Conservation (phyloP, 2,113 vertebrate genomes). For the Sarotherodon lohbergeri region DNA sequence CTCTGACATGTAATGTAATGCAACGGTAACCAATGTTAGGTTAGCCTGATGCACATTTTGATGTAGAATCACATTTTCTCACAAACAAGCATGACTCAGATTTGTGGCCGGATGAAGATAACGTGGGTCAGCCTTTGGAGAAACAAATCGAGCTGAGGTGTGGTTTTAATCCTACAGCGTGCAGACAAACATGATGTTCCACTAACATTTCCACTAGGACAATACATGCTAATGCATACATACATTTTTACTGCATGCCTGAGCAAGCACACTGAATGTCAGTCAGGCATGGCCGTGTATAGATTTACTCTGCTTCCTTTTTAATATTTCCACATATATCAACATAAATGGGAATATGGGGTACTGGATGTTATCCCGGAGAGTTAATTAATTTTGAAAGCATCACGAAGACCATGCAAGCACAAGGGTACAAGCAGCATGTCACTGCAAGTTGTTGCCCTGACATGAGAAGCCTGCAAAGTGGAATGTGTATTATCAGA, state of each 20-base stretch:
- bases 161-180: neutral
- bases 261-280: neutral
- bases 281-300: neutral
- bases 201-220: slow-evolving; percentile 13
- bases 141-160: neutral
- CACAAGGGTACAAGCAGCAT: neutral
- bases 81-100: neutral
- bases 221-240: neutral
- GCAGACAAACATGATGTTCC: neutral
- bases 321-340: neutral
- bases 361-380: neutral
- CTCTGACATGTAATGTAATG: neutral
- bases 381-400: neutral
- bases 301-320: neutral
- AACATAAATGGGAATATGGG: neutral
- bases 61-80: neutral
- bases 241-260: neutral
- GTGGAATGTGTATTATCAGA: slow-evolving; percentile 55
- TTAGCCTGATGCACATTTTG: neutral
- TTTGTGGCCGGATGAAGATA: neutral
- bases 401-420: neutral
- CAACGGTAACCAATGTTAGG: neutral
- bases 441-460: slow-evolving; percentile 5
- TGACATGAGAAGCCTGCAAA: slow-evolving; percentile 33
- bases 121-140: neutral